phyloP scores from a whole-genome alignment of 2,113 vertebrate genomes.

The Campylomormyrus numenius region DNA sequence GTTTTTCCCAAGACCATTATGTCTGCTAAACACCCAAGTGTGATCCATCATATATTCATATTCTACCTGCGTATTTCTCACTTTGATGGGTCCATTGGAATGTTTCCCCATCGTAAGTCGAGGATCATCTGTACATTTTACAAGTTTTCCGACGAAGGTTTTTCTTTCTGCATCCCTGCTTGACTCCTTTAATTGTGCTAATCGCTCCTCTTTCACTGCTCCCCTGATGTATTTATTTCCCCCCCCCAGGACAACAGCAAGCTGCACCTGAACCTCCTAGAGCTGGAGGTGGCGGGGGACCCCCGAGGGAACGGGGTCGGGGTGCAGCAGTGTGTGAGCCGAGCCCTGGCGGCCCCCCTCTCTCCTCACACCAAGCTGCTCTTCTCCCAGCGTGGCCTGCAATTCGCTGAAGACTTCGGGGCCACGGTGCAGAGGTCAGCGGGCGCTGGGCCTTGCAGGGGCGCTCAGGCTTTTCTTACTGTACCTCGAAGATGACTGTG shows the following conservation, averaged over 20 bases:
- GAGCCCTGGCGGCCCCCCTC: conserved; percentile 65
- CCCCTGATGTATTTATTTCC: no score
- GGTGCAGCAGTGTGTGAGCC: conserved; percentile 67
- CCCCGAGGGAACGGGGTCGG: conserved; percentile 54
- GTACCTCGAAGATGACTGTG: not conserved
- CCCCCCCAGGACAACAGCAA: conserved; percentile 63
- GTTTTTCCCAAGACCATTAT: not conserved
- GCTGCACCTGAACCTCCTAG: conserved; percentile 70
- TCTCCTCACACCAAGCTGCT: conserved; percentile 62
- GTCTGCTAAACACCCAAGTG: not conserved
- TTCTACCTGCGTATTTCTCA: not conserved
- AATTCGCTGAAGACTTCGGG: conserved; percentile 73
- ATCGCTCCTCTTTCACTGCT: not conserved
- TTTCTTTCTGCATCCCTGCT: not conserved
- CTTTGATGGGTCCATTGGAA: not conserved
- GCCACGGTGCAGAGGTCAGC: conserved; percentile 63
- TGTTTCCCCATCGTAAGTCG: not conserved
- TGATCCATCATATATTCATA: not conserved
- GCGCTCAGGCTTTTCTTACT: no score
- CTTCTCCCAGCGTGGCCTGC: conserved; percentile 70
- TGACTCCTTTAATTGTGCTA: not conserved
- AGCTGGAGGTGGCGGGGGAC: conserved; percentile 67
- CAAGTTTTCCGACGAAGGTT: not conserved
- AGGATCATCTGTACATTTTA: not conserved
- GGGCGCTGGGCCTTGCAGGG: not conserved